phyloP scores from a whole-genome alignment of 2,113 vertebrate genomes.

The Mustelus asterias region DNA sequence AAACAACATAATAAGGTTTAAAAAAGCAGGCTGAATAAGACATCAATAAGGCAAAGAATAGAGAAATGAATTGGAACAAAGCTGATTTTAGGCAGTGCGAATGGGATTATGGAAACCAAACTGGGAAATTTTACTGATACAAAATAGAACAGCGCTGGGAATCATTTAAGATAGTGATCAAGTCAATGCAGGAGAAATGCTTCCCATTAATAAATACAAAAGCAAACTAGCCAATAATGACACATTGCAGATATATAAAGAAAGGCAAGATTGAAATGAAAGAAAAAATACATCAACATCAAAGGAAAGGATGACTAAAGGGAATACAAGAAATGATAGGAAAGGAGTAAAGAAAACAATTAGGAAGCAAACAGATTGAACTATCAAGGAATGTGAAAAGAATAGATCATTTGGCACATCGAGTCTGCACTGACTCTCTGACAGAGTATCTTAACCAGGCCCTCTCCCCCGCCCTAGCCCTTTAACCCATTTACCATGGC shows the following conservation, averaged over 20 bases:
- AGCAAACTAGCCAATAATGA: neutral
- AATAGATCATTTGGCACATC: neutral
- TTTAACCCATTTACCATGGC: no score
- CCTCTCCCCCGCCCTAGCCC: no score
- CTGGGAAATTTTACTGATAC: neutral
- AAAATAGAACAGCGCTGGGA: neutral
- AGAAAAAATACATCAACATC: neutral
- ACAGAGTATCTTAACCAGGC: no score
- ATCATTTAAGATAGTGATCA: neutral
- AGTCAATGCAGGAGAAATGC: neutral
- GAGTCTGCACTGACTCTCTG: no score
- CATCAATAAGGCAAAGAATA: neutral
- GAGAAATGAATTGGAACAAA: neutral
- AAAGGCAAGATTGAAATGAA: neutral
- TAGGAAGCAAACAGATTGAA: neutral
- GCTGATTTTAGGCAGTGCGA: neutral
- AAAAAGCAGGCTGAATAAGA: neutral
- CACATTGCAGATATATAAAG: neutral
- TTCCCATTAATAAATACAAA: neutral
- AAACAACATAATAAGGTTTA: neutral
- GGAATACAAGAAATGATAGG: neutral
- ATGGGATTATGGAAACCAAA: neutral
- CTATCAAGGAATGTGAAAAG: neutral
- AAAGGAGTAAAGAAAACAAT: neutral
- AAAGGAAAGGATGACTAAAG: neutral